phyloP scores from a whole-genome alignment of 2,888 invertebrate species.

The Caenorhabditis uteleia region DNA sequence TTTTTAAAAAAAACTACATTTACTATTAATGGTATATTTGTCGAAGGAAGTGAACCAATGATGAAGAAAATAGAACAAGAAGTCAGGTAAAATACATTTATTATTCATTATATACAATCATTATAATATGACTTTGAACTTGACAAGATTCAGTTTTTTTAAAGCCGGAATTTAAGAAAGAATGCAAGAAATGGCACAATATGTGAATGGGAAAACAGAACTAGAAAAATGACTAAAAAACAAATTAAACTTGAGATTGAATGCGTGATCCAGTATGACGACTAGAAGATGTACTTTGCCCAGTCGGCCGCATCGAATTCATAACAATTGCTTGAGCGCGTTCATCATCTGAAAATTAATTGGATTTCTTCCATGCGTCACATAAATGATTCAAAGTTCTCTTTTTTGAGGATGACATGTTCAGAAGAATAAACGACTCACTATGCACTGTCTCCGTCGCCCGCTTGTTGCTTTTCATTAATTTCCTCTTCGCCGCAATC shows the following conservation, averaged over 20 bases:
- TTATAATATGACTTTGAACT: no score
- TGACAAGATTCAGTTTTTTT: constrained; percentile 1
- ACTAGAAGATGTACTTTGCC: background rate
- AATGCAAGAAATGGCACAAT: background rate
- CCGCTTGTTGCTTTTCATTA: constrained; percentile 45
- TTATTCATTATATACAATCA: no score
- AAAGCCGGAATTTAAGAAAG: no score
- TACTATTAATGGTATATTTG: no score
- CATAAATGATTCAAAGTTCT: background rate
- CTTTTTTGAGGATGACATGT: background rate
- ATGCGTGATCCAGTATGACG: constrained; percentile 38
- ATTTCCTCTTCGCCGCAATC: constrained; percentile 59
- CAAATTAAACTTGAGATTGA: constrained; percentile 46
- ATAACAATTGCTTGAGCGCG: constrained; percentile 64
- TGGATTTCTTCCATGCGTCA: background rate
- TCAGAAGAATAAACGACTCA: constrained; percentile 11
- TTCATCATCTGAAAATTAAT: constrained; percentile 44
- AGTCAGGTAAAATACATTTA: background rate
- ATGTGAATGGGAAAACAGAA: background rate
- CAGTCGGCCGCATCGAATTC: constrained; percentile 54
- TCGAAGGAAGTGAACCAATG: no score
- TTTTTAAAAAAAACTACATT: no score
- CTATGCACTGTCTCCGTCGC: constrained; percentile 24
- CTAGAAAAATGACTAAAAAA: background rate
- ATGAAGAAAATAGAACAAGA: background rate